These are phyloP conservation scores for Phoeniculus purpureus DNA, from an alignment of 2,797 vertebrate genomes.

Conservation along the genomic window DNA sequence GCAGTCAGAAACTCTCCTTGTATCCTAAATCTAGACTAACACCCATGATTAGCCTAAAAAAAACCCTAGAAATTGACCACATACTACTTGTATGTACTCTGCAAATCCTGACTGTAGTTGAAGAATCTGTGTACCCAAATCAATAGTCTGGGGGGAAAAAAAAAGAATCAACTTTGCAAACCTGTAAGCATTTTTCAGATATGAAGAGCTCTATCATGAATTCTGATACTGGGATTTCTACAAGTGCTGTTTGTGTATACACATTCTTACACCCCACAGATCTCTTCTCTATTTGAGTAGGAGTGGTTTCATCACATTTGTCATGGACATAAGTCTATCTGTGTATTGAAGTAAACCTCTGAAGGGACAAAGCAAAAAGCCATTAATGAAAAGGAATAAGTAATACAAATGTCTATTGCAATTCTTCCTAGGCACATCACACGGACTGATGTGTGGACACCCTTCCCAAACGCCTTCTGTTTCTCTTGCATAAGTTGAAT, in stretches of 20 bases:
- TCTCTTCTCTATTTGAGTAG: background rate
- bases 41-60: background rate
- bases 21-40: background rate
- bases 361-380: background rate
- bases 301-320: background rate
- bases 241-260: background rate
- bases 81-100: background rate
- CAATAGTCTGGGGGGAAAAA: background rate
- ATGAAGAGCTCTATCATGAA: background rate
- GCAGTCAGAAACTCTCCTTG: background rate
- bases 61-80: background rate
- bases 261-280: background rate
- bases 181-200: background rate
- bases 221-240: background rate
- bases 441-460: fast-evolving
- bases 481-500: background rate
- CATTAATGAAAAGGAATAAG: background rate
- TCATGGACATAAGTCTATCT: background rate
- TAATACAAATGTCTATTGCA: background rate
- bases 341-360: background rate
- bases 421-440: background rate
- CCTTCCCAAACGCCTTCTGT: fast-evolving
- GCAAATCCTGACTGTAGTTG: background rate
- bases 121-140: background rate
- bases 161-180: background rate